Evolutionary conservation across 1,140 invertebrate species (phyloP).

Genomic region (Gonatopus flavifemur): DNA sequence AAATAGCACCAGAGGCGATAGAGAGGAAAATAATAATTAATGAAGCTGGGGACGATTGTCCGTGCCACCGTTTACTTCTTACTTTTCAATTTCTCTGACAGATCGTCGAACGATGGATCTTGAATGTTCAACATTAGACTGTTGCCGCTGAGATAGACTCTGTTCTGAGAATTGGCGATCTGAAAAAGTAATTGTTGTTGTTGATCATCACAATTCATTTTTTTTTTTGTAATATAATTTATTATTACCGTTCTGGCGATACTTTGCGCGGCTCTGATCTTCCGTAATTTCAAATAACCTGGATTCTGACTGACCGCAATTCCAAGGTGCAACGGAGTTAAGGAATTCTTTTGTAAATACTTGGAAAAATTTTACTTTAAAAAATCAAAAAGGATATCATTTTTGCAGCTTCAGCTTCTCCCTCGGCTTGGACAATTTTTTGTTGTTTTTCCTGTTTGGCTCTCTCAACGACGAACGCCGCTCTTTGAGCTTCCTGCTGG

Average conservation of each 20-base stretch:
- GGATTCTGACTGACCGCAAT: slow-evolving; percentile 92
- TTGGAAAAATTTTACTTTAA: background rate
- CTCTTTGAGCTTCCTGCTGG: slow-evolving; percentile 98
- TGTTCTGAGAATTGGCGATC: slow-evolving; percentile 93
- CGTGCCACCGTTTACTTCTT: slow-evolving; percentile 62
- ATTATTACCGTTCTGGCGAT: slow-evolving; percentile 90
- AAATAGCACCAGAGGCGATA: slow-evolving; percentile 1
- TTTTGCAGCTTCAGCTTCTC: slow-evolving; percentile 98
- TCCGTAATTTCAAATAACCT: slow-evolving; percentile 96
- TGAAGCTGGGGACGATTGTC: background rate
- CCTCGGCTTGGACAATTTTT: slow-evolving; percentile 99
- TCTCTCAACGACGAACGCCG: slow-evolving; percentile 96
- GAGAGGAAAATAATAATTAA: background rate
- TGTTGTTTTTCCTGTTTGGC: slow-evolving; percentile 98
- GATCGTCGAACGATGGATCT: slow-evolving; percentile 89
- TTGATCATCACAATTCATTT: background rate
- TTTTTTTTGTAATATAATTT: background rate
- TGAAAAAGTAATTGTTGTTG: slow-evolving; percentile 49
- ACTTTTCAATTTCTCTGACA: slow-evolving; percentile 81
- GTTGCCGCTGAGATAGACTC: slow-evolving; percentile 90
- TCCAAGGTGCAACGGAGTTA: slow-evolving; percentile 82
- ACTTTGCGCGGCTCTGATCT: slow-evolving; percentile 95
- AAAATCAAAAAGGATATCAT: slow-evolving; percentile 83
- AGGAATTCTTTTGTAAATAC: slow-evolving; percentile 53
- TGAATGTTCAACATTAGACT: slow-evolving; percentile 97